A percentile compares a stretch with the other conserved stretches of the same genome.
phyloP scores from a whole-genome alignment of 2,888 invertebrate genomes.

The Baccha elongata region DNA sequence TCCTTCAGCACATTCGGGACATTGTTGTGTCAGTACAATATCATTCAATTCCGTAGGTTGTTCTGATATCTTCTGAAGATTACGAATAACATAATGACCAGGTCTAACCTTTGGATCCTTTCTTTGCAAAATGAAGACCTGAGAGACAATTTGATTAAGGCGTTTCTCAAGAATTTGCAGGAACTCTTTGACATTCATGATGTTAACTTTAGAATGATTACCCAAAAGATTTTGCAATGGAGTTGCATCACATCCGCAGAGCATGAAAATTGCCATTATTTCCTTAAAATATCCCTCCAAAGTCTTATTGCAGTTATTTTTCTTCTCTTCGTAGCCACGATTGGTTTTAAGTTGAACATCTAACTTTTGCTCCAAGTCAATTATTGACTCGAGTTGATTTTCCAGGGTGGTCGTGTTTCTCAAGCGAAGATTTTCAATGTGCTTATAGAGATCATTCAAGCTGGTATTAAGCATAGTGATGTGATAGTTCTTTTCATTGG shows the following conservation, averaged over 20 bases:
- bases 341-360: constrained; percentile 76
- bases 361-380: constrained; percentile 75
- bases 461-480: constrained; percentile 80
- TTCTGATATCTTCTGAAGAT: constrained; percentile 78
- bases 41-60: constrained; percentile 83
- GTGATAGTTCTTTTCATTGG: constrained; percentile 81
- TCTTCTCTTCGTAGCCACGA: constrained; percentile 61
- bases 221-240: constrained; percentile 84
- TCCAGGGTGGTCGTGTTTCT: constrained; percentile 76
- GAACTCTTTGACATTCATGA: constrained; percentile 84
- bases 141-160: constrained; percentile 83
- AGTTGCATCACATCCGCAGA: constrained; percentile 83
- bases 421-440: constrained; percentile 77
- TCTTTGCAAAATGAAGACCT: constrained; percentile 82
- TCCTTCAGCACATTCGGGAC: constrained; percentile 82
- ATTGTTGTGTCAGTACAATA: constrained; percentile 81
- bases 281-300: constrained; percentile 77
- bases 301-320: constrained; percentile 76
- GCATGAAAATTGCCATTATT: constrained; percentile 79
- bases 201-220: constrained; percentile 85
- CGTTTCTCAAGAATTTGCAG: constrained; percentile 84
- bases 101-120: constrained; percentile 72
- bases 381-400: constrained; percentile 77
- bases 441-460: constrained; percentile 78
- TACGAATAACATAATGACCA: constrained; percentile 79